phyloP scores from a whole-genome alignment of 2,888 invertebrate species.

The Pharmacophagus antenor region DNA sequence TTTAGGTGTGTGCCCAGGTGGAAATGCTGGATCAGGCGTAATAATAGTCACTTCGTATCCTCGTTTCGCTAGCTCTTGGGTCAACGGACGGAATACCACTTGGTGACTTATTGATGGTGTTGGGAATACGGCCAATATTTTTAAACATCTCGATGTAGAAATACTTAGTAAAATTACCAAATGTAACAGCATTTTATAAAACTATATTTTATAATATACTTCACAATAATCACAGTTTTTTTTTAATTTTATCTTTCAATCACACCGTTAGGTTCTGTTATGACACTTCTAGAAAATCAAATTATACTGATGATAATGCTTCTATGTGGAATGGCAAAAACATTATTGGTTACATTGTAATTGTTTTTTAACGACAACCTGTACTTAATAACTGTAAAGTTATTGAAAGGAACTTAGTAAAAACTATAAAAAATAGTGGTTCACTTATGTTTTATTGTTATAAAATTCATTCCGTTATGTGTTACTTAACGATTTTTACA shows the following conservation, averaged over 20 bases:
- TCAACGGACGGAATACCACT: slow-evolving; percentile 48
- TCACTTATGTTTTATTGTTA: background rate
- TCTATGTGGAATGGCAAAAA: background rate
- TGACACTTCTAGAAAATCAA: background rate
- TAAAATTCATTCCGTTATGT: background rate
- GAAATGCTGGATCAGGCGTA: slow-evolving; percentile 49
- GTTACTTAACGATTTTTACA: background rate
- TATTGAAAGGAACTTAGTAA: background rate
- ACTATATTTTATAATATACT: background rate
- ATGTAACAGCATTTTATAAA: background rate
- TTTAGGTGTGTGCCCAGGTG: slow-evolving; percentile 32
- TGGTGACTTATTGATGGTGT: slow-evolving; percentile 52
- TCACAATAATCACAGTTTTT: background rate
- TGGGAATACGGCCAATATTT: slow-evolving; percentile 44
- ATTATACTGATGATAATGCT: background rate
- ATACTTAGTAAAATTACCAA: background rate
- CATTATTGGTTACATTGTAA: background rate
- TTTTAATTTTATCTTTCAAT: background rate
- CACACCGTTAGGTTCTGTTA: background rate
- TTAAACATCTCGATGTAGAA: slow-evolving; percentile 33
- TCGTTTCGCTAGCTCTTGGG: slow-evolving; percentile 47
- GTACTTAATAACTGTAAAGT: background rate
- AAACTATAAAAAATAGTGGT: no score
- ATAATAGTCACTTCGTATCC: slow-evolving; percentile 58
- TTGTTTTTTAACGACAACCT: background rate